A percentile compares a stretch with the other conserved stretches of the same genome.
phyloP scores from a whole-genome alignment of 2,888 invertebrate species.

The Meteorus cinctellus region DNA sequence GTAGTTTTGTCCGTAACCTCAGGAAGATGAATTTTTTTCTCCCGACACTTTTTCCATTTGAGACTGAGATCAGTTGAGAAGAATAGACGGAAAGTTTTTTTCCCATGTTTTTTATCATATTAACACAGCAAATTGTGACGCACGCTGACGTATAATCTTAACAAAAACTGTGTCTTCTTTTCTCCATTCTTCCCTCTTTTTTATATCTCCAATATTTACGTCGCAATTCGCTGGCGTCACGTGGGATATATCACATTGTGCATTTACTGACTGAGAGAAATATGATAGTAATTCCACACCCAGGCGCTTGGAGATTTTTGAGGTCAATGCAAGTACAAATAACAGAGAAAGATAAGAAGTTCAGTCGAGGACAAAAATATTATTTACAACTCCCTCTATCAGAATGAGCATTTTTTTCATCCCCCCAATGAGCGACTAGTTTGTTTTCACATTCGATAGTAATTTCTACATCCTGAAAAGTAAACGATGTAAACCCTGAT shows the following conservation, averaged over 20 bases:
- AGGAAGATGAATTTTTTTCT: background rate
- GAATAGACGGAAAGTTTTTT: slow-evolving; percentile 13
- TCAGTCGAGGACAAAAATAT: background rate
- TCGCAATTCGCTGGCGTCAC: slow-evolving; percentile 58
- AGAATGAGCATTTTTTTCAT: background rate
- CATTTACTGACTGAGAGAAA: slow-evolving; percentile 48
- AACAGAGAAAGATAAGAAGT: background rate
- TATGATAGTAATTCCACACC: slow-evolving; percentile 49
- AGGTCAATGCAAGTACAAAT: slow-evolving; percentile 20
- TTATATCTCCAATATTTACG: slow-evolving; percentile 63
- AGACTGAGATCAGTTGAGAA: background rate
- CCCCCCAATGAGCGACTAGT: too few species aligned
- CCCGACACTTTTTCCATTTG: background rate
- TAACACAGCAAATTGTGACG: slow-evolving; percentile 1
- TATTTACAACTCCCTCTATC: background rate
- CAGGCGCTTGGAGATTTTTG: slow-evolving; percentile 30
- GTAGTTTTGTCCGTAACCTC: background rate
- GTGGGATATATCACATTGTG: slow-evolving; percentile 48
- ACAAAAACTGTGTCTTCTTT: slow-evolving; percentile 52
- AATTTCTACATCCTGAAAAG: too few species aligned
- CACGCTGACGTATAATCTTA: slow-evolving; percentile 57
- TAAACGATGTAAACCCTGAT: too few species aligned
- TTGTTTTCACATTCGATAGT: background rate
- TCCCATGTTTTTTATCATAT: slow-evolving; percentile 7
- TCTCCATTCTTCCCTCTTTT: slow-evolving; percentile 24